Evolutionary conservation across 2,888 invertebrate genomes (phyloP).

Genomic region (Agapostemon virescens): DNA sequence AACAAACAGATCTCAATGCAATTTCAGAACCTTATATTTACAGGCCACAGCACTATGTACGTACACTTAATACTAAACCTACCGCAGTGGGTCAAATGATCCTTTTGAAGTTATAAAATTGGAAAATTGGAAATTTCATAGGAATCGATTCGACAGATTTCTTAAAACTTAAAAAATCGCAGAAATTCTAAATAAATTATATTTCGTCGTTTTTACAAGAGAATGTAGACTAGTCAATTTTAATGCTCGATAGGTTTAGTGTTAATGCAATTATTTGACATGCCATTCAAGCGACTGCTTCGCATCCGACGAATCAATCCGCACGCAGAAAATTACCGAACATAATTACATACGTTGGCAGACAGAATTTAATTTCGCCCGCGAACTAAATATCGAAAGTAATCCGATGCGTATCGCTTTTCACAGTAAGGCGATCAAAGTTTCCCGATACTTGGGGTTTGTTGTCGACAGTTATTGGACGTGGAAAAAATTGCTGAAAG

Average conservation of each 20-base stretch:
- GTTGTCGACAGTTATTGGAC: constrained; percentile 33
- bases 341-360: background rate
- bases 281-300: background rate
- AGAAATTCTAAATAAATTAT: no score
- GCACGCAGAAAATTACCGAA: background rate
- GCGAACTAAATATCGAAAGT: background rate
- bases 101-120: no score
- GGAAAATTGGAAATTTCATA: no score
- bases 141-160: no score
- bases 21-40: background rate
- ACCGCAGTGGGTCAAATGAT: no score
- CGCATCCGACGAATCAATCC: background rate
- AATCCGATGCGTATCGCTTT: background rate
- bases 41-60: background rate
- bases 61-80: no score
- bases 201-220: no score
- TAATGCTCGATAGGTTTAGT: no score
- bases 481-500: constrained; percentile 33
- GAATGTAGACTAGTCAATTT: no score
- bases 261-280: background rate
- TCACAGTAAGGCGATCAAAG: constrained; percentile 1
- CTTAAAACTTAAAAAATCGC: no score
- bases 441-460: background rate
- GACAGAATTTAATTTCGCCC: constrained; percentile 12
- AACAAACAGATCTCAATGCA: no score